Conservation (phyloP, 1,140 invertebrate species). For the Bombus sibiricus region DNA sequence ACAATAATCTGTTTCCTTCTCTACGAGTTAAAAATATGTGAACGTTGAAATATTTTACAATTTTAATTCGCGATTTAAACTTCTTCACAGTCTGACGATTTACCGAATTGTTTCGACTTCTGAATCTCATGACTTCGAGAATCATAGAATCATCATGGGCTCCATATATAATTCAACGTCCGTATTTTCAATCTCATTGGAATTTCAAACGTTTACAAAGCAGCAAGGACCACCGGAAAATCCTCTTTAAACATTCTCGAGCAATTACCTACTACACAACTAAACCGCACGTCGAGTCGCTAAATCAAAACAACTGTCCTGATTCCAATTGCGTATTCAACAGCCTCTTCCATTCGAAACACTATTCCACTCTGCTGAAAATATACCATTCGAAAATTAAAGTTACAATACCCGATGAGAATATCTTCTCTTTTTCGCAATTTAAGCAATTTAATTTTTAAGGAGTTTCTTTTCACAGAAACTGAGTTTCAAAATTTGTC, state of each 20-base stretch:
- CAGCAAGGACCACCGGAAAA: neutral
- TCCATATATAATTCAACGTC: neutral
- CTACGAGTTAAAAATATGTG: too few relatives aligned
- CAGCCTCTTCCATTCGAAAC: neutral
- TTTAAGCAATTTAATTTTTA: too few relatives aligned
- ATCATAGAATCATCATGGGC: too few relatives aligned
- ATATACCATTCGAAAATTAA: too few relatives aligned
- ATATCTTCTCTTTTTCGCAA: too few relatives aligned
- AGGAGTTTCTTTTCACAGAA: too few relatives aligned
- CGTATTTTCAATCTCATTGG: neutral
- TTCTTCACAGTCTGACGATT: neutral
- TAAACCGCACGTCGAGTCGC: neutral
- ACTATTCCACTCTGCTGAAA: too few relatives aligned
- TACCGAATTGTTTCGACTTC: neutral
- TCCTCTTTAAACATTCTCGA: neutral
- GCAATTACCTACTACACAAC: neutral
- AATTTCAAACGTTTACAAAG: conserved; percentile 1
- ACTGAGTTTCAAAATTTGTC: too few relatives aligned
- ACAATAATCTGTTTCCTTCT: too few relatives aligned
- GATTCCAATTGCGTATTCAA: neutral
- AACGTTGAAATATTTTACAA: too few relatives aligned
- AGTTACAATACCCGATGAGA: too few relatives aligned
- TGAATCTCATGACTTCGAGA: neutral
- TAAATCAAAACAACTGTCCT: neutral
- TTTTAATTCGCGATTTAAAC: neutral